Percentiles rank a stretch among this genome's conserved stretches.
phyloP scores from a whole-genome alignment of 2,797 vertebrate genomes.

The Danio choprae region DNA sequence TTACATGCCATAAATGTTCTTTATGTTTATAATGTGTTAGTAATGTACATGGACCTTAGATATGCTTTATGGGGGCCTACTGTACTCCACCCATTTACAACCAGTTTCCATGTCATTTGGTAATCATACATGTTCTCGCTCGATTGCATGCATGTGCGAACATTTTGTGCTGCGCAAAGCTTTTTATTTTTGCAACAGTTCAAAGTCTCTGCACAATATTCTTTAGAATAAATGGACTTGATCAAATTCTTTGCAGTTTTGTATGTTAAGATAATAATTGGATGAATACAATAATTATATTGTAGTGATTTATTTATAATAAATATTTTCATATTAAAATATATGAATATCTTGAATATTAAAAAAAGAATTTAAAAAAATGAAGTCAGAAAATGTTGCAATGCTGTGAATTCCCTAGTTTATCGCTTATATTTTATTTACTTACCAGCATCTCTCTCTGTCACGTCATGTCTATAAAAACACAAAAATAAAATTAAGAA shows the following conservation, averaged over 20 bases:
- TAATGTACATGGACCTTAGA: constrained; percentile 25
- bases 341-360: neutral
- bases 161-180: constrained; percentile 19
- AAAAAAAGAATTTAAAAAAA: neutral
- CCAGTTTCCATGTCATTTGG: constrained; percentile 3
- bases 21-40: constrained; percentile 34
- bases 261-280: neutral
- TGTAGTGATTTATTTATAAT: neutral
- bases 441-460: constrained; percentile 68
- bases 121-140: constrained; percentile 16
- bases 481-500: neutral
- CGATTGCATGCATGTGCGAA: constrained; percentile 14
- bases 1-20: constrained; percentile 10
- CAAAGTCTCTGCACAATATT: neutral
- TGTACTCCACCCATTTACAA: constrained; percentile 52
- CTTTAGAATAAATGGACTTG: neutral
- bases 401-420: neutral
- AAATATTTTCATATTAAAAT: too few species aligned
- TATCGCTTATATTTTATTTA: constrained; percentile 12
- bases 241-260: neutral
- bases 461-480: constrained; percentile 64
- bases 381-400: neutral
- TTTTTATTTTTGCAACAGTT: neutral
- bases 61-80: constrained; percentile 39
- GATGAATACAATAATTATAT: too few species aligned